These are phyloP conservation scores for Drosophila bifasciata DNA, from an alignment of 1,140 invertebrate genomes.

Conservation along the genomic window DNA sequence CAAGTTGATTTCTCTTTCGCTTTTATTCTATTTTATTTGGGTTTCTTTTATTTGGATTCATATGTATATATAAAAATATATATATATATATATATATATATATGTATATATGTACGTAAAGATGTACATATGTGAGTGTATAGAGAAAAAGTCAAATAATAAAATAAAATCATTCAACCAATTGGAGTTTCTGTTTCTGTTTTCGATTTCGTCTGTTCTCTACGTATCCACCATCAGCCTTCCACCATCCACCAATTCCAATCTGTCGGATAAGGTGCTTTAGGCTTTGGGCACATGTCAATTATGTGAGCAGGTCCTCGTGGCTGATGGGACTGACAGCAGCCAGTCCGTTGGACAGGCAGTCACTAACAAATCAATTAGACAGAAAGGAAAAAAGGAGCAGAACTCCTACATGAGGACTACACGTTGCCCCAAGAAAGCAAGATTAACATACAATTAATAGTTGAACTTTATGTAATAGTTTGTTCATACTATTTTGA, in stretches of 20 bases:
- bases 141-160: constrained; percentile 43
- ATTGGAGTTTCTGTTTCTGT: constrained; percentile 38
- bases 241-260: too few relatives aligned
- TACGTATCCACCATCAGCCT: too few relatives aligned
- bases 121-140: too few relatives aligned
- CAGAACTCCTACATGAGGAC: background rate
- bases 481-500: too few relatives aligned
- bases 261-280: constrained; percentile 15
- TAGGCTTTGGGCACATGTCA: constrained; percentile 50
- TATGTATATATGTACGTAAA: too few relatives aligned
- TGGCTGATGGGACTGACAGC: constrained; percentile 26
- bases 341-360: constrained; percentile 31
- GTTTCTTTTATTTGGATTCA: constrained; percentile 12
- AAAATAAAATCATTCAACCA: constrained; percentile 61
- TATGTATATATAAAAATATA: too few relatives aligned
- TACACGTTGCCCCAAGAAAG: background rate
- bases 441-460: constrained; percentile 34
- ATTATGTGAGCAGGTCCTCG: constrained; percentile 42
- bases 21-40: constrained; percentile 5
- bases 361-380: constrained; percentile 46
- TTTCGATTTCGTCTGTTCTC: constrained; percentile 13
- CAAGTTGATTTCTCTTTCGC: too few relatives aligned
- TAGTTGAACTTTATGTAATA: background rate
- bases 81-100: too few relatives aligned
- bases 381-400: background rate